Base-by-base conservation (phyloP, 2,888 invertebrate genomes). In the Beris morrisii region DNA sequence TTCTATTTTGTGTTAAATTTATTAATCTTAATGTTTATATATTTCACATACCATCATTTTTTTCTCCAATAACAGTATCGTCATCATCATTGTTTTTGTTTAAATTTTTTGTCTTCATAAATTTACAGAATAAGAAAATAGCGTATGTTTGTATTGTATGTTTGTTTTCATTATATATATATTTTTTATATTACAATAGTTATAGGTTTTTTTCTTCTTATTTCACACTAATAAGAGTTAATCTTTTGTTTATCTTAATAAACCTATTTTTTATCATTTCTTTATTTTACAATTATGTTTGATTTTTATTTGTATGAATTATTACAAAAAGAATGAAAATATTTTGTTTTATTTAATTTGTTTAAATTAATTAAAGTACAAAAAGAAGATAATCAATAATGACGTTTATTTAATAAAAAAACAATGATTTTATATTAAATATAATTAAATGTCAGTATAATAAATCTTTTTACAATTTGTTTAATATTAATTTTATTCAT, bases 81-180 rank as follows among this genome's bases (percentile, higher is more conserved):
- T 38, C 22, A 22, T 38, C 3, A 38, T 48, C 12, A 15, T 48
- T 48, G 6, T 48, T 48, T 3, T 48, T 12, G 1, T 48, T 48
- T 48, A 5, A 38, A 9, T 48, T 48, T 48, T 48, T 48, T n/a
- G 22, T 15, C 12, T 61, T 46, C 63, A 65, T 67, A 69, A 69
- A 67, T 69, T 67, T 69, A 69, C 66, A 69, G 66, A 69, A 67
- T 69, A 69, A 67, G 69, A 69, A 69, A 69, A 69, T 69, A 69
- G 66, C 66, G 45, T 53, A 56, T 68, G 44, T 66, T 58, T 66
- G 43, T 64, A 59, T n/a, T 55, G 43, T 6, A 28, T 46, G 31
- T 48, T 55, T 28, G 11, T 64, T 64, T 50, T 15, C 44, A 53
- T 46, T 45, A 28, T 54, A 30, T 59, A 38, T 38, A 59, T 59